Base-by-base conservation (phyloP, 2,797 vertebrate genomes). In the Australoheros facetus region DNA sequence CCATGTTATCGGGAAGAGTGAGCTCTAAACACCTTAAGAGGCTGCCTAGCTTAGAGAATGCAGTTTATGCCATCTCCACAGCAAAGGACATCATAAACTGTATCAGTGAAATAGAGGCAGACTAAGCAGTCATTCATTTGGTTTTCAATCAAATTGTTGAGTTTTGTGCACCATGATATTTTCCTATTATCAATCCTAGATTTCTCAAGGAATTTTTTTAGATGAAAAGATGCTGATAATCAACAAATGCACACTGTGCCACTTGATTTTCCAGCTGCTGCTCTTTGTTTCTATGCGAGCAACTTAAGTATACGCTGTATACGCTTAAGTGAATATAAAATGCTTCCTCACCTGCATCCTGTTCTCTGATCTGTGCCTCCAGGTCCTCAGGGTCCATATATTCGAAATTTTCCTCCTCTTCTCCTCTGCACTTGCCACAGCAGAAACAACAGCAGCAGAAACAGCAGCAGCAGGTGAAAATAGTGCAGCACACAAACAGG, bases 401-500 rank as follows among this genome's bases (percentile, higher is more conserved):
- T 51, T 54, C 62, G 0, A 83, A 87, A 0, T 85, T 12, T 0
- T 95, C 95, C 0, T 94, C 93, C 0, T 96, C 95, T 3, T 94
- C 85, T 0, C 95, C 54, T 54, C 82, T 93, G 71, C 96, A 97
- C 0, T 79, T 90, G 19, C 97, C 97, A 0, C 97, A 99, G 83
- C 95, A 97, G 82, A 89, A 97, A 73, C 97, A 98, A 88, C 96
- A 98, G 73, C 96, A 97, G 82, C 94, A 96, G 71, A 93, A 97
- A 28, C 97, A 98, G 59, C 96, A 98, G 86, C 96, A 98, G 82
- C 97, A 96, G 28, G 97, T 97, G 78, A 96, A 89, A 3, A 95
- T n/a, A 0, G 92, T 23, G 1, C 95, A 96, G 82, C 96, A 96
- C 32, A 92, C 51, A 2, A 95, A 0, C 1, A 98, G 94, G 0